A percentile compares a stretch with the other conserved stretches of the same genome.
These are phyloP conservation scores for Rhagologus leucostigma DNA, from an alignment of 2,113 vertebrate genomes.

Conservation along the genomic window DNA sequence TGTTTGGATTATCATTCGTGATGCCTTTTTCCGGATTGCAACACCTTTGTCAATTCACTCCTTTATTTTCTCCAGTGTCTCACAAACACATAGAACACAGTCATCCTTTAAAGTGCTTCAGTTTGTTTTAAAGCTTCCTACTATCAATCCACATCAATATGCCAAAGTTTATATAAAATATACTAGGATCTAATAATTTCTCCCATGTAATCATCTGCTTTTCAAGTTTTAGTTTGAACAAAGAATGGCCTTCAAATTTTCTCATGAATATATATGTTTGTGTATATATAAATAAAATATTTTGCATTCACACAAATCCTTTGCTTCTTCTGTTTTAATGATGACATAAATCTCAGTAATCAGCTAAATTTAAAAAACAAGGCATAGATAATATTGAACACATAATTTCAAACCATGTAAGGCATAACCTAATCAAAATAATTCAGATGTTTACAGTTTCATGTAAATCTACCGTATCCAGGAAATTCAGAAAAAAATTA, in stretches of 20 bases:
- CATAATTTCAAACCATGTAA: not conserved
- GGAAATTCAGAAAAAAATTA: not conserved
- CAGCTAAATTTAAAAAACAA: not conserved
- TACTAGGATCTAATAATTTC: not conserved
- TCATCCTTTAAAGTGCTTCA: not conserved
- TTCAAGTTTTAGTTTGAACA: not conserved
- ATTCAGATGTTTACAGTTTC: not conserved
- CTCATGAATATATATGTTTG: not conserved
- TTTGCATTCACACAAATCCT: not conserved
- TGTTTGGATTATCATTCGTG: not conserved
- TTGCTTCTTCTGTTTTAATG: not conserved
- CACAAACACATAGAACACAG: not conserved
- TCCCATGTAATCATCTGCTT: not conserved
- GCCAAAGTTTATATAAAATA: not conserved
- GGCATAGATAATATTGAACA: not conserved
- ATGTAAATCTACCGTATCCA: not conserved
- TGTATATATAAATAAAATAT: not conserved
- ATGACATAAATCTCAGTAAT: not conserved
- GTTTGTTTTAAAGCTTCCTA: not conserved
- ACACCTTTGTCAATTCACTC: not conserved
- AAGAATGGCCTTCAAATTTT: not conserved
- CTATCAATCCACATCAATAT: not conserved
- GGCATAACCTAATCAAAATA: not conserved
- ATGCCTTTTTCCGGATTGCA: constrained; percentile 35
- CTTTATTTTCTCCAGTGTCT: not conserved